Evolutionary conservation across 2,113 vertebrate genomes (phyloP).

Genomic region (Dermatemys mawii): DNA sequence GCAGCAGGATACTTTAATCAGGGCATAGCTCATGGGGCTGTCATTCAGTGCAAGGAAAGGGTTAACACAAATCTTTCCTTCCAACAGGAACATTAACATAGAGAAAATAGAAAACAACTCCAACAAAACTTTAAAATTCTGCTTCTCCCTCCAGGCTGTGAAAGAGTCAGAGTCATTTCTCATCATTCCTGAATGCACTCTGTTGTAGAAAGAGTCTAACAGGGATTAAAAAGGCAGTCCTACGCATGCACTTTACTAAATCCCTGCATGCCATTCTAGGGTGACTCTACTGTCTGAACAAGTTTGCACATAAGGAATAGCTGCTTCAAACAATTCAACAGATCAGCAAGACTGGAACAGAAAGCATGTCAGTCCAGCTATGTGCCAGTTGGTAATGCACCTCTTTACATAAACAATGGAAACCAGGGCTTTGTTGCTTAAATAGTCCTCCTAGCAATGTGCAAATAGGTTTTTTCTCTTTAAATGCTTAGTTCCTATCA

Average conservation of each 20-base stretch:
- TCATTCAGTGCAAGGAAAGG: constrained; percentile 30
- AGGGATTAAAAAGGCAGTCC: constrained; percentile 73
- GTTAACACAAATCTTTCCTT: constrained; percentile 45
- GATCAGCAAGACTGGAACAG: constrained; percentile 65
- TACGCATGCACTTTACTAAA: constrained; percentile 68
- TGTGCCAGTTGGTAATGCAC: constrained; percentile 60
- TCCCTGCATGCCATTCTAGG: constrained; percentile 64
- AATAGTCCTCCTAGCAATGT: constrained; percentile 37
- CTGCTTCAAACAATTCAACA: constrained; percentile 70
- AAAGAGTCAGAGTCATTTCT: constrained; percentile 57
- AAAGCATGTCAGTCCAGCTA: constrained; percentile 57
- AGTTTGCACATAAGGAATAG: constrained; percentile 73
- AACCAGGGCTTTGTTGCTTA: constrained; percentile 72
- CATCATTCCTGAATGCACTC: constrained; percentile 58
- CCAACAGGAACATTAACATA: constrained; percentile 16
- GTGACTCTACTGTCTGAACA: constrained; percentile 69
- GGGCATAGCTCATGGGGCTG: neutral
- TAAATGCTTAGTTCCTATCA: constrained; percentile 2
- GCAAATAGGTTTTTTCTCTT: neutral
- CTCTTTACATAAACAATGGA: constrained; percentile 65
- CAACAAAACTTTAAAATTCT: constrained; percentile 38
- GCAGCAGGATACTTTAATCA: constrained; percentile 55
- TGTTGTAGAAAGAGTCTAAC: constrained; percentile 52
- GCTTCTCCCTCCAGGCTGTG: neutral
- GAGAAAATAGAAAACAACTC: constrained; percentile 41